These are phyloP conservation scores for Philotrypesis tridentata DNA, from an alignment of 1,140 invertebrate genomes.

Conservation along the genomic window DNA sequence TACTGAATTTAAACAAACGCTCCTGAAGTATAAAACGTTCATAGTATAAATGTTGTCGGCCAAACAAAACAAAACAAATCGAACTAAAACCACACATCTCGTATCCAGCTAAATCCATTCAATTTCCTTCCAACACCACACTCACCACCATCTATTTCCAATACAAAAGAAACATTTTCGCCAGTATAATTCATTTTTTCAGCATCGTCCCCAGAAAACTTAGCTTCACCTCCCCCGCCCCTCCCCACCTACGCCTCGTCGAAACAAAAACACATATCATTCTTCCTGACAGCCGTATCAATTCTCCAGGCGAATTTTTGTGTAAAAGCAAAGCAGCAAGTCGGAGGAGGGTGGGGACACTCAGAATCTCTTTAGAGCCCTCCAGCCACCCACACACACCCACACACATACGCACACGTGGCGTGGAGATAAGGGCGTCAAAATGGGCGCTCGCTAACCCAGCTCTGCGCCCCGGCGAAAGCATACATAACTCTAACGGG, in stretches of 20 bases:
- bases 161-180: too few species aligned
- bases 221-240: neutral
- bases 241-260: too few species aligned
- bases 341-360: neutral
- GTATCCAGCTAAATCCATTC: too few species aligned
- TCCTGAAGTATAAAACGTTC: too few species aligned
- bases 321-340: neutral
- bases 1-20: too few species aligned
- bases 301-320: neutral
- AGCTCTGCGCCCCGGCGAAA: constrained; percentile 14
- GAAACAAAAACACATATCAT: neutral
- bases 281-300: neutral
- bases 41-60: too few species aligned
- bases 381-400: neutral
- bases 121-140: too few species aligned
- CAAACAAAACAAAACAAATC: too few species aligned
- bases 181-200: neutral
- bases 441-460: constrained; percentile 72
- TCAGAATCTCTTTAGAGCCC: neutral
- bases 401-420: constrained; percentile 26
- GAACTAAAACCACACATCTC: too few species aligned
- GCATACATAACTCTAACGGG: constrained; percentile 72
- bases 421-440: constrained; percentile 59
- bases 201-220: neutral
- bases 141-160: too few species aligned